Evolutionary conservation across 2,113 vertebrate species (phyloP).

Genomic region (Petrocephalus zakoni): DNA sequence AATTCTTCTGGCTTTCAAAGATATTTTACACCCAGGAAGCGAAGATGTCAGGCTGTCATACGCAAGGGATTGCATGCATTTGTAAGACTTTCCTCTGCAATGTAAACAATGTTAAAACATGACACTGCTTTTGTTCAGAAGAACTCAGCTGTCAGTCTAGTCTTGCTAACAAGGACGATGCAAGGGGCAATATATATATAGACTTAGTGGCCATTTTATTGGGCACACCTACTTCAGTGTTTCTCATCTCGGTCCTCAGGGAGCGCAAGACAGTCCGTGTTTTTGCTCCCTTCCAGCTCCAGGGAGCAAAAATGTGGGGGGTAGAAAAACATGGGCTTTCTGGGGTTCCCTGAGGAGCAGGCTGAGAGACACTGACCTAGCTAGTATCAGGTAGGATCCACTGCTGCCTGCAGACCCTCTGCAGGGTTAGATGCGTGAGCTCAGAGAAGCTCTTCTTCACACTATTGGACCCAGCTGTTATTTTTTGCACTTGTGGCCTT

Average conservation of each 20-base stretch:
- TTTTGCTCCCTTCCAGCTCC: background rate
- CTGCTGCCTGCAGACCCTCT: background rate
- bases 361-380: background rate
- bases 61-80: background rate
- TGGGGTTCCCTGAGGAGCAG: background rate
- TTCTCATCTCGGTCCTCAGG: background rate
- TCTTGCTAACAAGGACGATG: background rate
- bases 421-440: background rate
- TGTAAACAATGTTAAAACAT: background rate
- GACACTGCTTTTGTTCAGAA: background rate
- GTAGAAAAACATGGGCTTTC: background rate
- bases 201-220: background rate
- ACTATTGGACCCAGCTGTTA: background rate
- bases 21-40: conserved; percentile 36
- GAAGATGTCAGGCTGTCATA: conserved; percentile 39
- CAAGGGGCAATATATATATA: background rate
- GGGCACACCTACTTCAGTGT: background rate
- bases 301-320: background rate
- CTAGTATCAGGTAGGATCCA: background rate
- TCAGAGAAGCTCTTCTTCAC: background rate
- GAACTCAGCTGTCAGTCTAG: background rate
- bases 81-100: background rate
- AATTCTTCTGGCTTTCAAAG: conserved; percentile 26
- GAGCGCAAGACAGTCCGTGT: background rate
- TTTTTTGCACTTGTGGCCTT: background rate